Conservation (phyloP, 2,113 vertebrate species). For the Saccopteryx bilineata region DNA sequence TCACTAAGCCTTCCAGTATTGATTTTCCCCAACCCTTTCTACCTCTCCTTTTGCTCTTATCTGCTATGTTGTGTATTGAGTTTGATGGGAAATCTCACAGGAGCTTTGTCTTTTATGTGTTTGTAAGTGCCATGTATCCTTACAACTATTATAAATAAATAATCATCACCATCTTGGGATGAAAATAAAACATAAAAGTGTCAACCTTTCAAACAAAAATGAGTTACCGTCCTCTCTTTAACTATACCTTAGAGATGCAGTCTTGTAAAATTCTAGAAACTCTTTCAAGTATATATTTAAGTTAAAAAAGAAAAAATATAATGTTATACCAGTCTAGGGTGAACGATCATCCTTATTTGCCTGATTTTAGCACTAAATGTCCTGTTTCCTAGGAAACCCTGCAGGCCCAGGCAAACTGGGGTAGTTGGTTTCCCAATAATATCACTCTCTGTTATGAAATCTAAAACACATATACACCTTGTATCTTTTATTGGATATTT, state of each 20-base stretch:
- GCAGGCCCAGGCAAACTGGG: neutral
- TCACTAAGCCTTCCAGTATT: constrained; percentile 43
- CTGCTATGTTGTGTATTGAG: constrained; percentile 8
- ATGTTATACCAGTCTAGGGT: neutral
- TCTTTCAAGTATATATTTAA: constrained; percentile 55
- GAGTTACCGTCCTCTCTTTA: constrained; percentile 65
- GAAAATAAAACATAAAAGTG: constrained; percentile 76
- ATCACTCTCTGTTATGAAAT: neutral
- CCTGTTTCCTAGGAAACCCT: neutral
- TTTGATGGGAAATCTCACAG: constrained; percentile 58
- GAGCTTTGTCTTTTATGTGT: constrained; percentile 75
- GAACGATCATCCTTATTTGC: neutral
- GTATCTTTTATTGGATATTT: neutral
- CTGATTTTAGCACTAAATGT: neutral
- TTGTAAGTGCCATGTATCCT: constrained; percentile 68
- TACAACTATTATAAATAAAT: constrained; percentile 81
- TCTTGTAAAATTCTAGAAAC: constrained; percentile 64
- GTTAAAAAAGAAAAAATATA: constrained; percentile 39
- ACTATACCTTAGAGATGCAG: constrained; percentile 63
- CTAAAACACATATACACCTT: neutral
- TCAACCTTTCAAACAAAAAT: constrained; percentile 75
- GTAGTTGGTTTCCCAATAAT: neutral
- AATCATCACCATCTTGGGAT: constrained; percentile 67
- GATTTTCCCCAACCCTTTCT: constrained; percentile 51
- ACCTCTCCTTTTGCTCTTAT: neutral